Percentiles rank a stretch among this genome's conserved stretches.
Conservation (phyloP, 2,113 vertebrate species). For the Excalfactoria chinensis region DNA sequence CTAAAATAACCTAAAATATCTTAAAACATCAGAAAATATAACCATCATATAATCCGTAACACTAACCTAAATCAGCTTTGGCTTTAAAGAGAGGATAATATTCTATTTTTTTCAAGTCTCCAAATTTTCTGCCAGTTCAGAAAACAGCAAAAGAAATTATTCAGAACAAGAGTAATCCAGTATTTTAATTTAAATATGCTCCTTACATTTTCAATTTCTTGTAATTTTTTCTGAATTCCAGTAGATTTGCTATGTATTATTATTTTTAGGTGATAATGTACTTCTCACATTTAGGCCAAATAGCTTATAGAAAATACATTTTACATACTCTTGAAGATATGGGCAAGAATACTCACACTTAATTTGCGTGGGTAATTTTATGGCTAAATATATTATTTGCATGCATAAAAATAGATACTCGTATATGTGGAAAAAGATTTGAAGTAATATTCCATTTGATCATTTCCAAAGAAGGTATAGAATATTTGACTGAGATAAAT, state of each 20-base stretch:
- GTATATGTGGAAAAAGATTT: not conserved
- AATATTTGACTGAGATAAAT: not conserved
- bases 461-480: rapidly evolving
- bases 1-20: not conserved
- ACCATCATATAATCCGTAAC: not conserved
- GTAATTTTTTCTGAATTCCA: not conserved
- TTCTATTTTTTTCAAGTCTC: not conserved
- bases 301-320: not conserved
- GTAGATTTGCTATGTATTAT: not conserved
- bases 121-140: not conserved
- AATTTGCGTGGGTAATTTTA: not conserved
- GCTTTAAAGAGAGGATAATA: not conserved
- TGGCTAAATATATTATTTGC: not conserved
- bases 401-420: not conserved
- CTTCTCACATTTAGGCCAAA: not conserved
- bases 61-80: not conserved
- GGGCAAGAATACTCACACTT: not conserved
- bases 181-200: not conserved
- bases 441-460: not conserved
- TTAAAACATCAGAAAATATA: not conserved
- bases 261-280: not conserved
- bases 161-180: not conserved
- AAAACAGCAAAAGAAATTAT: not conserved
- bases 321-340: not conserved
- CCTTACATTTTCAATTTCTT: not conserved